phyloP scores from a whole-genome alignment of 1,140 invertebrate species.

The Homarus americanus region DNA sequence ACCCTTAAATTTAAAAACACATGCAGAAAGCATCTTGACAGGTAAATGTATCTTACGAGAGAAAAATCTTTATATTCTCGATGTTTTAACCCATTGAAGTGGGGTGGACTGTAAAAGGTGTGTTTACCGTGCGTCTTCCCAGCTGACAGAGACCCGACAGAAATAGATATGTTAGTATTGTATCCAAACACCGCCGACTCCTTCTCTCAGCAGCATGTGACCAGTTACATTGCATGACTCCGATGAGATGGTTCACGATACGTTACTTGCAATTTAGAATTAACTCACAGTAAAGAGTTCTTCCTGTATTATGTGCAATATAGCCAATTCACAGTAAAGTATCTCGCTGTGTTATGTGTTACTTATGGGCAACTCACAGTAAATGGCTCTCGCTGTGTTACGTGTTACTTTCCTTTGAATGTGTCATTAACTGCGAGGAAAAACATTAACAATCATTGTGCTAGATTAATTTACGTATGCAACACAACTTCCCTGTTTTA shows the following conservation, averaged over 20 bases:
- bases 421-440: too few relatives aligned
- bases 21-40: too few relatives aligned
- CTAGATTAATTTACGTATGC: too few relatives aligned
- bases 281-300: background rate
- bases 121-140: background rate
- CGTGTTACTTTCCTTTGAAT: too few relatives aligned
- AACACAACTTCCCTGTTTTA: too few relatives aligned
- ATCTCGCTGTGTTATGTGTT: background rate
- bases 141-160: background rate
- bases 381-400: too few relatives aligned
- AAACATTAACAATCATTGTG: too few relatives aligned
- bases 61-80: too few relatives aligned
- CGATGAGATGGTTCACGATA: background rate
- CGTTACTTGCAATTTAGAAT: background rate
- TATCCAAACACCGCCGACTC: slow-evolving; percentile 2
- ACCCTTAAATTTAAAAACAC: background rate
- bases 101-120: background rate
- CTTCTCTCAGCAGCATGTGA: background rate
- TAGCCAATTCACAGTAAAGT: too few relatives aligned
- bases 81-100: background rate
- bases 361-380: too few relatives aligned
- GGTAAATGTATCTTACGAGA: too few relatives aligned
- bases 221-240: background rate
- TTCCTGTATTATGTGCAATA: background rate
- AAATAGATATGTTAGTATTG: slow-evolving; percentile 47